Percentiles rank a stretch among this genome's conserved stretches.
Conservation (phyloP, 1,140 invertebrate genomes). For the Leptinotarsa undecemlineata region DNA sequence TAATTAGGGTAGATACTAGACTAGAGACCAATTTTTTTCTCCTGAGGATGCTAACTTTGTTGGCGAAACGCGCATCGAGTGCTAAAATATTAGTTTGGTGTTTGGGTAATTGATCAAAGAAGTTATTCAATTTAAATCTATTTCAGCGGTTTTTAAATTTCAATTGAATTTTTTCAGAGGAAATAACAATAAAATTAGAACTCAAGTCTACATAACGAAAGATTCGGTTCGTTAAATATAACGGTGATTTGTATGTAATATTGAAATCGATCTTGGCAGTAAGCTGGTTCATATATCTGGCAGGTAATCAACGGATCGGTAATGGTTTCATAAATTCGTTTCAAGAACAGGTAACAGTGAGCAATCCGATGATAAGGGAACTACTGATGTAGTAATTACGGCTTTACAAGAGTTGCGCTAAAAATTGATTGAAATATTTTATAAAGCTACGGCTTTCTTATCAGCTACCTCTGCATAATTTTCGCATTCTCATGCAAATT, state of each 20-base stretch:
- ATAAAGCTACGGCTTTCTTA: neutral
- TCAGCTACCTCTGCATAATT: constrained; percentile 5
- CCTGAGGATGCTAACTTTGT: no score
- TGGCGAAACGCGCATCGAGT: no score
- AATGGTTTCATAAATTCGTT: constrained; percentile 6
- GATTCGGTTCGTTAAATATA: no score
- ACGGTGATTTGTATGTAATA: neutral
- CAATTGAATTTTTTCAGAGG: no score
- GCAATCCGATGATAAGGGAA: constrained; percentile 5
- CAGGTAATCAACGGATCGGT: neutral
- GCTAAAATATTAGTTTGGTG: no score
- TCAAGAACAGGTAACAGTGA: constrained; percentile 2
- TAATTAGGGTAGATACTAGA: no score
- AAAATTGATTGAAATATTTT: constrained; percentile 9
- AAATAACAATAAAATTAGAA: no score
- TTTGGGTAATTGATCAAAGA: no score
- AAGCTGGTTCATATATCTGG: neutral
- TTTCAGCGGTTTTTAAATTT: no score
- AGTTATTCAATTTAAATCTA: no score
- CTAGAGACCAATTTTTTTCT: no score
- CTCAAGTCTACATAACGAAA: no score
- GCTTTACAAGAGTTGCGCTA: neutral
- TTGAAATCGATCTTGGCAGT: neutral
- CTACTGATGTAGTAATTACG: constrained; percentile 5
- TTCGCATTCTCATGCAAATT: neutral